A percentile compares a stretch with the other conserved stretches of the same genome.
phyloP scores from a whole-genome alignment of 2,113 vertebrate genomes.

The Leptosomus discolor region DNA sequence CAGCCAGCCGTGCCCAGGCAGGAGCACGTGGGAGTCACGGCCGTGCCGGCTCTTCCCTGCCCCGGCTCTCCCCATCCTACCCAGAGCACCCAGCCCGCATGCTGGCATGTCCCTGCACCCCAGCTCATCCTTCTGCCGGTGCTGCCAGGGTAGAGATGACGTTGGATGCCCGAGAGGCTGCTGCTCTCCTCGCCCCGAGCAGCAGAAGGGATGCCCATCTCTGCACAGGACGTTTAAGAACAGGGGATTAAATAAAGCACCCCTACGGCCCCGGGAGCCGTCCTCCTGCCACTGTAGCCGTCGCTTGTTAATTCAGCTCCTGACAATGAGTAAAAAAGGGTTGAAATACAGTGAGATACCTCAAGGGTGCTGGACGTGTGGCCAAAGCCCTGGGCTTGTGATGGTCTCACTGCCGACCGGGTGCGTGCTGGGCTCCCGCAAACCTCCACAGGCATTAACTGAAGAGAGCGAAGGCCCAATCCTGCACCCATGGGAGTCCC shows the following conservation, averaged over 20 bases:
- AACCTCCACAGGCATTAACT: slow-evolving; percentile 34
- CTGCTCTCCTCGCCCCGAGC: background rate
- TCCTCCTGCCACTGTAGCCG: background rate
- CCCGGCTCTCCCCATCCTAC: background rate
- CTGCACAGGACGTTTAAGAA: background rate
- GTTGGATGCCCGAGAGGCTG: no score
- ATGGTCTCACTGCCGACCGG: fast-evolving
- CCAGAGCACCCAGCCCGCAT: fast-evolving
- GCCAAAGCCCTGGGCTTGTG: background rate
- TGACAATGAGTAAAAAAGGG: background rate
- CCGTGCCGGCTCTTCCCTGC: background rate
- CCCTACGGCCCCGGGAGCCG: background rate
- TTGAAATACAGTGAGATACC: background rate
- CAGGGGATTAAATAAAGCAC: background rate
- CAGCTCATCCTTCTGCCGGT: fast-evolving
- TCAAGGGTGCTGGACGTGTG: background rate
- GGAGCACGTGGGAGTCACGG: fast-evolving
- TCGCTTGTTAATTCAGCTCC: background rate
- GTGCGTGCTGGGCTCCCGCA: fast-evolving
- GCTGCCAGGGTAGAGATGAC: fast-evolving
- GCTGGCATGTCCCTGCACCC: fast-evolving
- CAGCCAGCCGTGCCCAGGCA: background rate
- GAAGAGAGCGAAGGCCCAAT: background rate
- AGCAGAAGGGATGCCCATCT: background rate
- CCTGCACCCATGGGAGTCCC: background rate